Conservation (phyloP, 2,888 invertebrate species). For the Parascotia fuliginaria region DNA sequence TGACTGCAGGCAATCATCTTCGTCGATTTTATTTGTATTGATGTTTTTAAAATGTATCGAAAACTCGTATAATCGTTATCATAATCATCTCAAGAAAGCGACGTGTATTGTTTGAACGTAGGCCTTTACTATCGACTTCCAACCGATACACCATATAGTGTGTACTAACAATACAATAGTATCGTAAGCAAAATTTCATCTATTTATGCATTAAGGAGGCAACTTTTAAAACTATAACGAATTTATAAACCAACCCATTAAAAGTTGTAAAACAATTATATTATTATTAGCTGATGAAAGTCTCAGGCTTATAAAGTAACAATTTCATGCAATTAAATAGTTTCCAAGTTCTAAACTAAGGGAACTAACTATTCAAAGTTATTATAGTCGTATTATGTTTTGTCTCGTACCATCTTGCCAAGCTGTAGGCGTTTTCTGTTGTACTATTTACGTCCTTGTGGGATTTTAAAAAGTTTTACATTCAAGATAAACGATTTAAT, state of each 20-base stretch:
- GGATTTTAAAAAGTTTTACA: constrained; percentile 6
- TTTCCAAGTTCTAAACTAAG: constrained; percentile 27
- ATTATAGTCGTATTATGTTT: constrained; percentile 16
- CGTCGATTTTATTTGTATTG: too few relatives aligned
- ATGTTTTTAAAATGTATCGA: too few relatives aligned
- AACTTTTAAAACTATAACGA: background rate
- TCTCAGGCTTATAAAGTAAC: constrained; percentile 21
- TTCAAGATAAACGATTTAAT: background rate
- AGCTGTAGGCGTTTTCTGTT: background rate
- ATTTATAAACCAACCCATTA: constrained; percentile 11
- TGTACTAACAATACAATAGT: too few relatives aligned
- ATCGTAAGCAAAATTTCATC: too few relatives aligned
- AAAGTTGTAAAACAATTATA: constrained; percentile 14
- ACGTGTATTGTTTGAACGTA: too few relatives aligned
- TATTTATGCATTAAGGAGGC: background rate
- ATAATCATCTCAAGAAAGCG: too few relatives aligned
- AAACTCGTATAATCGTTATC: too few relatives aligned
- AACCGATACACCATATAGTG: too few relatives aligned
- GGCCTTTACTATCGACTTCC: too few relatives aligned
- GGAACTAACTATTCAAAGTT: constrained; percentile 18
- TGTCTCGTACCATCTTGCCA: constrained; percentile 1
- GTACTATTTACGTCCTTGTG: background rate
- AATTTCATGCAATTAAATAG: constrained; percentile 35
- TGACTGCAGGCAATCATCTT: too few relatives aligned
- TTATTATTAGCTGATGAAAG: constrained; percentile 18